Evolutionary conservation across 2,113 vertebrate species (phyloP).

Genomic region (Boulengeromyrus knoepffleri): DNA sequence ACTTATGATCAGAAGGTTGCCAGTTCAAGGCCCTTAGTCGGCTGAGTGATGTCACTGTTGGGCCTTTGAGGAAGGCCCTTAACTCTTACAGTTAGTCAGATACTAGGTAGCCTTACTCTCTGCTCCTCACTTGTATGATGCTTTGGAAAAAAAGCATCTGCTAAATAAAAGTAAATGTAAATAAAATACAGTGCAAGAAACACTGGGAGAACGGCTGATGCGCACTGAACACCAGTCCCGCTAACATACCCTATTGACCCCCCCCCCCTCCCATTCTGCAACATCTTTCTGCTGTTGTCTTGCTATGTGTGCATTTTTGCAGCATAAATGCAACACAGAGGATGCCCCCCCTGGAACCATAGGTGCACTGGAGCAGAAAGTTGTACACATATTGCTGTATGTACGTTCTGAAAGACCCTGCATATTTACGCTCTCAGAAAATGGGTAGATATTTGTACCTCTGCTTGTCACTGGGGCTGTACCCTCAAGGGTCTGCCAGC

Average conservation of each 20-base stretch:
- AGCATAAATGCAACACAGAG: neutral
- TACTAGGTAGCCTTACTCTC: neutral
- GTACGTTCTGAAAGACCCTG: neutral
- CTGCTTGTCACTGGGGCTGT: neutral
- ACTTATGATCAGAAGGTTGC: neutral
- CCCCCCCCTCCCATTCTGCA: neutral
- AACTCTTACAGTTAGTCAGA: neutral
- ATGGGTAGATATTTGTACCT: neutral
- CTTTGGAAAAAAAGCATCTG: neutral
- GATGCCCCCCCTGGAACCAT: neutral
- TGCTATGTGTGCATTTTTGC: neutral
- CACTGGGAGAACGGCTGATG: constrained; percentile 12
- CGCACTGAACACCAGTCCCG: neutral
- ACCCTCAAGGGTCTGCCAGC: too few relatives aligned
- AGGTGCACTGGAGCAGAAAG: neutral
- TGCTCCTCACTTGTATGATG: neutral
- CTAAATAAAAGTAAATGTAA: neutral
- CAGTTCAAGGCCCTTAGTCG: neutral
- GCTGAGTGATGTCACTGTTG: neutral
- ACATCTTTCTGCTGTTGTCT: neutral
- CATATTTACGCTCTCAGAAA: neutral
- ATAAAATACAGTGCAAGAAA: neutral
- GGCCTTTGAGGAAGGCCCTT: neutral
- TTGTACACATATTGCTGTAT: neutral
- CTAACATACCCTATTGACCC: neutral